Evolutionary conservation across 1,140 invertebrate genomes (phyloP), one percentile per base, ranked within the genome.

Genomic region (Nasonia giraulti): DNA sequence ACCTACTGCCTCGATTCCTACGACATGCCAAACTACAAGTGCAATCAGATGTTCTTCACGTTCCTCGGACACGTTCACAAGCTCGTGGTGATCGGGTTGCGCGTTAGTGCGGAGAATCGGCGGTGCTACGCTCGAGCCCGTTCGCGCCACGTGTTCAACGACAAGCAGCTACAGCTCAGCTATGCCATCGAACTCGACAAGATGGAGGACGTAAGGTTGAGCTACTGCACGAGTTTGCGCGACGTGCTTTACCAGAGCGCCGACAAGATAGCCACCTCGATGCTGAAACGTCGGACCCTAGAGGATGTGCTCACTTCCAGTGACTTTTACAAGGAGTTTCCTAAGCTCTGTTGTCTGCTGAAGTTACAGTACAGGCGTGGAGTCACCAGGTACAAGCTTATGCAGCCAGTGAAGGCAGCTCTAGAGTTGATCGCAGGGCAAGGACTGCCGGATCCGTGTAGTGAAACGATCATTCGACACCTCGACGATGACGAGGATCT

Each of bases 41-140:
- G 79, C 62, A 69, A 85, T n/a, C 74, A 77, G 11, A 77, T 85
- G 80, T 85, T 85, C 31, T 85, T 47, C 74, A 82, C 80, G 7
- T 78, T 85, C 6, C 40, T 82, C 0, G 80, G 73, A 2, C 84
- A 85, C 27, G 80, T 82, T 40, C 75, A 85, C 74, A 82, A 85
- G 71, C 80, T 85, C 20, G 20, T 81, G 14, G 50, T 40, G 0
- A 47, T 85, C 3, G 78, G 78, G 1, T 27, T 85, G 3, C 8
- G 20, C 8, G 79, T 85, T 6, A 75, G 55, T 37, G 17, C 40
- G 5, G 84, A 85, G 31, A 85, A 81, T 23, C 11, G 23, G 6
- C 50, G 17, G 6, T 85, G 84, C n/a, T 85, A 82, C 66, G 17
- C n/a, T 14, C 69, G 44, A 8, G 84, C 79, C 6, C 50, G 80